Base-by-base conservation (phyloP, 2,113 vertebrate genomes). In the Mormyrus lacerda region DNA sequence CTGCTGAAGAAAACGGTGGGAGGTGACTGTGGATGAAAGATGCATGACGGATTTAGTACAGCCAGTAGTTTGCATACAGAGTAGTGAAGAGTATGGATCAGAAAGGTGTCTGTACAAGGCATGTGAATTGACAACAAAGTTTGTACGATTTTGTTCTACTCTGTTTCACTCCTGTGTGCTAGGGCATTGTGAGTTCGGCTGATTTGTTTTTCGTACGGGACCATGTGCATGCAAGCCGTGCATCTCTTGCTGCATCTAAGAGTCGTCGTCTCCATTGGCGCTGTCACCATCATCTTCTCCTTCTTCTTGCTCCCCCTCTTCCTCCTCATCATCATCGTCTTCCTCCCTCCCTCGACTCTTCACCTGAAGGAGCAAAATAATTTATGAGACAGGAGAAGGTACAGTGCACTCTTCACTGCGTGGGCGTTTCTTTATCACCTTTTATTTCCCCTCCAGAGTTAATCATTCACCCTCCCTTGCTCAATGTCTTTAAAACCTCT, bases 271-370 rank as follows among this genome's bases (percentile, higher is more conserved):
- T 0, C 95, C 95, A 48, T 95, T 95, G 83, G 94, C 89, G 5
- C 95, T 95, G 91, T 95, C 94, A 0, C 53, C 93, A 0, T 94
- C 95, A 1, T 95, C 94, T 11, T 94, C 94, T 0, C 93, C 93
- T 88, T 94, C 95, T 89, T 94, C 94, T 35, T 95, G 95, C 93
- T 95, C 95, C 8, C 95, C 94, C 91, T 95, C 96, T 92, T 96
- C 95, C 91, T 96, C 95, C 47, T 95, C 96, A 55, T 95, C 95
- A 15, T 97, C 96, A 6, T 97, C 95, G 44, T 95, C 95, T 10
- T 94, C 94, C 50, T 89, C 47, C 93, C 94, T 48, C 58, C 96
- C 96, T 87, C 94, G 93, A 85, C 93, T 95, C 91, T 94, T 95
- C 89, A 94, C 92, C 95, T 95, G 88, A 47, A 58, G 65, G n/a